Percentiles rank a stretch among this genome's conserved stretches.
These are phyloP conservation scores for Teleiodes luculella DNA, from an alignment of 2,888 invertebrate genomes.

Conservation along the genomic window DNA sequence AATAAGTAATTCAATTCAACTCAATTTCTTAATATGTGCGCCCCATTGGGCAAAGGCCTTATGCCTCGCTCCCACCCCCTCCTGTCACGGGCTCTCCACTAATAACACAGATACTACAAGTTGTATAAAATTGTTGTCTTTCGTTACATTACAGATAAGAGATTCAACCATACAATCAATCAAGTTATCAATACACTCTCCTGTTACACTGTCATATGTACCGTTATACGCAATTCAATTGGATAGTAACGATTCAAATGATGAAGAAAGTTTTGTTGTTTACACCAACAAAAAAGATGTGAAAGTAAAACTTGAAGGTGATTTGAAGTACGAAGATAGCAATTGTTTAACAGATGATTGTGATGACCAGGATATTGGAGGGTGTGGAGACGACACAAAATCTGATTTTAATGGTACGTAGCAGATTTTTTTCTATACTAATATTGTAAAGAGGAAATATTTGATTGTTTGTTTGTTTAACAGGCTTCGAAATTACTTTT, in stretches of 20 bases:
- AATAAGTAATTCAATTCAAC: too few species aligned
- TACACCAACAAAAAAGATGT: slow-evolving; percentile 16
- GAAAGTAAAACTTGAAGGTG: slow-evolving; percentile 46
- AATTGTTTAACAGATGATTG: slow-evolving; percentile 31
- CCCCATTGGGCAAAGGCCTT: too few species aligned
- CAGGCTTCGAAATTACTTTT: too few species aligned
- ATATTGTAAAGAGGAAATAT: not conserved
- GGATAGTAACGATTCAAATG: slow-evolving; percentile 16
- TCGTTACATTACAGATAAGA: slow-evolving; percentile 31
- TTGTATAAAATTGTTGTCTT: too few species aligned
- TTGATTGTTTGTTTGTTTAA: not conserved
- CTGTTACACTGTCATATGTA: slow-evolving; percentile 30
- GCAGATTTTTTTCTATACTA: too few species aligned
- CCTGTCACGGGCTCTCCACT: too few species aligned
- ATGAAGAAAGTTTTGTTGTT: not conserved
- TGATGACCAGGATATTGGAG: slow-evolving; percentile 41
- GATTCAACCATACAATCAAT: slow-evolving; percentile 31
- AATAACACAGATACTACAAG: too few species aligned
- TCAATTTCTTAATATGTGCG: too few species aligned
- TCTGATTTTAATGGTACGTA: not conserved
- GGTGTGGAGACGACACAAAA: not conserved
- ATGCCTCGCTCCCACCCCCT: too few species aligned
- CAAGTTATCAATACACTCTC: slow-evolving; percentile 27
- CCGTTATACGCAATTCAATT: slow-evolving; percentile 33
- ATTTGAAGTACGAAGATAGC: slow-evolving; percentile 45